Conservation (phyloP, 2,113 vertebrate species). For the Atractosteus spatula region DNA sequence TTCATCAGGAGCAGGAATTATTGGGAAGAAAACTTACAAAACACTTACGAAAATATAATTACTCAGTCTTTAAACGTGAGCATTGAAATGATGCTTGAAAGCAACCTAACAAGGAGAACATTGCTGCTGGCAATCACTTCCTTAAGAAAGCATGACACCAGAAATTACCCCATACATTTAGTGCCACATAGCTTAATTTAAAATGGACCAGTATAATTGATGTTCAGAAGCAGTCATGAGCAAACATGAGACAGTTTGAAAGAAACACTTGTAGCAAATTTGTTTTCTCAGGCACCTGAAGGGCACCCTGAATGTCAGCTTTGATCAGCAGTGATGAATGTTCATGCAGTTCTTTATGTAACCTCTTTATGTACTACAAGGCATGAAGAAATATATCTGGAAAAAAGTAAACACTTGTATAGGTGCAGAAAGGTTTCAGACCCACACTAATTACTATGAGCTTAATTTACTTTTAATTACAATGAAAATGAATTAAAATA, state of each 20-base stretch:
- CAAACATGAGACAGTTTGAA: constrained; percentile 49
- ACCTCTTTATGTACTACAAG: constrained; percentile 38
- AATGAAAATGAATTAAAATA: too few relatives aligned
- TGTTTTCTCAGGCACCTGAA: constrained; percentile 50
- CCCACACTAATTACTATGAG: neutral
- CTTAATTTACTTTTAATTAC: too few relatives aligned
- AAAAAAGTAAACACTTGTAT: constrained; percentile 28
- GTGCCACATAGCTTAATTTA: constrained; percentile 70
- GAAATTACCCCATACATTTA: constrained; percentile 77
- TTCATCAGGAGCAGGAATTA: constrained; percentile 30
- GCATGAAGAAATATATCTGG: constrained; percentile 54
- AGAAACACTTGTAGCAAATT: constrained; percentile 61
- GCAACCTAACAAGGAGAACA: neutral
- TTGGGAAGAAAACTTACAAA: too few relatives aligned
- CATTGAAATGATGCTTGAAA: too few relatives aligned
- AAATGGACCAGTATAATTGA: constrained; percentile 72
- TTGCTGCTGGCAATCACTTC: constrained; percentile 59
- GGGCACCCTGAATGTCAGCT: constrained; percentile 58
- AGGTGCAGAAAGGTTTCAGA: neutral
- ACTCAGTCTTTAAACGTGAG: too few relatives aligned
- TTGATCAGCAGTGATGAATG: constrained; percentile 51
- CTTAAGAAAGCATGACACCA: constrained; percentile 61
- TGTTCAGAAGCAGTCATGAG: constrained; percentile 58
- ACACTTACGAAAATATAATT: too few relatives aligned
- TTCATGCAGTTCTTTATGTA: constrained; percentile 36